Evolutionary conservation across 2,888 invertebrate genomes (phyloP).

Genomic region (Elysia crispata): DNA sequence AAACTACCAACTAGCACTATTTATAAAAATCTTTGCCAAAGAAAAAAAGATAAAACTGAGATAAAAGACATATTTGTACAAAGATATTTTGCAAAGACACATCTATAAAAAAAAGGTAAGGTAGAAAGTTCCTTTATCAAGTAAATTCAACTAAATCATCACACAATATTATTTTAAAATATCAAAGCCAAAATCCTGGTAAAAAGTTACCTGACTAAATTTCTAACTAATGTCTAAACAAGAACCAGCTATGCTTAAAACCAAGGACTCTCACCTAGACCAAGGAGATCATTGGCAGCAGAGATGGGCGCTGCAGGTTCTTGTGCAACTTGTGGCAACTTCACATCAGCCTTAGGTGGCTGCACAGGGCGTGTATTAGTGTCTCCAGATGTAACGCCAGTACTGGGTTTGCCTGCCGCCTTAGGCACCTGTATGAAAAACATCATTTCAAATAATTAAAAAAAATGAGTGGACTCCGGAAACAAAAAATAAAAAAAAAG

Average conservation of each 20-base stretch:
- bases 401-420: conserved; percentile 4
- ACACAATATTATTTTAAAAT: not conserved
- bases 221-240: not conserved
- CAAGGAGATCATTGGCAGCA: conserved; percentile 43
- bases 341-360: conserved; percentile 26
- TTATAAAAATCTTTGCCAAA: no score
- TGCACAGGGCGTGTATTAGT: not conserved
- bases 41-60: no score
- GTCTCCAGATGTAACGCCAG: conserved; percentile 14
- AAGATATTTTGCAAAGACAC: no score
- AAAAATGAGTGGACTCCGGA: no score
- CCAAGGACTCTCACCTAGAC: conserved; percentile 24
- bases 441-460: no score
- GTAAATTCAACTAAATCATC: no score
- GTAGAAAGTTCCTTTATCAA: no score
- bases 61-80: no score
- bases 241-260: not conserved
- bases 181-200: not conserved
- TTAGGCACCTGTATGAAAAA: conserved; percentile 29
- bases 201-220: not conserved
- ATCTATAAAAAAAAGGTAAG: no score
- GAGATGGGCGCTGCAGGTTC: conserved; percentile 10
- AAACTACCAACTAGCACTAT: no score
- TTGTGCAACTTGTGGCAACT: not conserved
- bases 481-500: not conserved